Base-by-base conservation (phyloP, 2,797 vertebrate species). In the Micromesistius poutassou region DNA sequence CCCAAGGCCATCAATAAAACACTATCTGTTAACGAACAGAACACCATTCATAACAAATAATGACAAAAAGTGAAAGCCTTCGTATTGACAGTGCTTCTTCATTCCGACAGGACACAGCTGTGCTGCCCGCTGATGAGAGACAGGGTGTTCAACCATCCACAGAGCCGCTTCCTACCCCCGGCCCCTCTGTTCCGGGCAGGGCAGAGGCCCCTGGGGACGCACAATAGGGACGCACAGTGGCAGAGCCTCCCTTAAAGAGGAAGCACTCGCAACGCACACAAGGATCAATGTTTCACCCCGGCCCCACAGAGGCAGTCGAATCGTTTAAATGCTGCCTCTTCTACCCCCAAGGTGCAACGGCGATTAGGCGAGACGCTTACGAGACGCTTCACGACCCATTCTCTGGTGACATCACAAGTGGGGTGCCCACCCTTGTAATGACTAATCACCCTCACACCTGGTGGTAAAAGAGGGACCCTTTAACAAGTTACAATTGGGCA, bases 61-160 rank as follows among this genome's bases (percentile, higher is more conserved):
- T 6, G 50, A 55, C 50, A 19, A 55, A 6, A 22, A 22, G 19
- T 22, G 16, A 55, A 55, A 19, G 3, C 16, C 42, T 16, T 16
- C 5, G 50, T 22, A 22, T 7, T 28, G 2, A 13, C 9, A 13
- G 66, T 28, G 1, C 4, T 55, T 55, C 28, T 71, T 3, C 13
- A 30, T 12, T 5, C 13, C 14, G 71, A 31, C 71, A 10, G 66
- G 5, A 25, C 35, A 38, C 72, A 73, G 33, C 72, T 40, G 72
- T 22, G 9, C 19, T 38, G 31, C 35, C 28, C 72, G n/a, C 22
- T n/a, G 33, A 22, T 73, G 31, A 38, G 72, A 19, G 31, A 72
- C 71, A 6, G 12, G 30, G 35, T 35, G 72, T 30, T n/a, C 30
- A 70, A 30, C 74, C 74, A 80, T 80, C 71, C 74, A 66, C 74